Evolutionary conservation across 2,888 invertebrate species (phyloP).

Genomic region (Serrognathus titanus): DNA sequence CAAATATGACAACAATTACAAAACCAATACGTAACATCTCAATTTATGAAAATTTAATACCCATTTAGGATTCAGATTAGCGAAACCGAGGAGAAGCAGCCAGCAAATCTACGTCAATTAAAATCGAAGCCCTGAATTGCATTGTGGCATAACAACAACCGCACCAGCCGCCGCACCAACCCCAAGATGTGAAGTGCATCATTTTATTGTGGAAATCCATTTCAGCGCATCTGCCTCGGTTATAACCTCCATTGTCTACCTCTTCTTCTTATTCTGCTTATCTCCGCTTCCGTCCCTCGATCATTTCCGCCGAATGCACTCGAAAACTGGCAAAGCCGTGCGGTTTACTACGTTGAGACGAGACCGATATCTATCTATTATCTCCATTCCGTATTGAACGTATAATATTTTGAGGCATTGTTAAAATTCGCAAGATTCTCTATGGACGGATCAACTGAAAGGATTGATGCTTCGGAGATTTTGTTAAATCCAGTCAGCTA

Average conservation of each 20-base stretch:
- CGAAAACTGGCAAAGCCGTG: constrained; percentile 46
- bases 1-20: no score
- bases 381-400: constrained; percentile 26
- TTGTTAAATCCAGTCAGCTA: constrained; percentile 11
- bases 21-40: background rate
- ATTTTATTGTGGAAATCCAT: constrained; percentile 41
- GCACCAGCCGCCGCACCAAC: constrained; percentile 24
- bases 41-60: background rate
- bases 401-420: constrained; percentile 23
- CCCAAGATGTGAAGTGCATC: constrained; percentile 40
- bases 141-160: constrained; percentile 28
- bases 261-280: constrained; percentile 50
- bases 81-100: background rate
- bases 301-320: constrained; percentile 49
- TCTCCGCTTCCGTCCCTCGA: constrained; percentile 49
- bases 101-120: background rate
- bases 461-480: constrained; percentile 16
- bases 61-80: background rate
- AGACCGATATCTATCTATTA: constrained; percentile 35
- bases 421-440: constrained; percentile 22
- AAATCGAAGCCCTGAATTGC: constrained; percentile 28
- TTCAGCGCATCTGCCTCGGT: constrained; percentile 45
- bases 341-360: constrained; percentile 25
- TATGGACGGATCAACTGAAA: constrained; percentile 9
- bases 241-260: constrained; percentile 47